Evolutionary conservation across 1,140 invertebrate species (phyloP).

Genomic region (Euschistus heros): DNA sequence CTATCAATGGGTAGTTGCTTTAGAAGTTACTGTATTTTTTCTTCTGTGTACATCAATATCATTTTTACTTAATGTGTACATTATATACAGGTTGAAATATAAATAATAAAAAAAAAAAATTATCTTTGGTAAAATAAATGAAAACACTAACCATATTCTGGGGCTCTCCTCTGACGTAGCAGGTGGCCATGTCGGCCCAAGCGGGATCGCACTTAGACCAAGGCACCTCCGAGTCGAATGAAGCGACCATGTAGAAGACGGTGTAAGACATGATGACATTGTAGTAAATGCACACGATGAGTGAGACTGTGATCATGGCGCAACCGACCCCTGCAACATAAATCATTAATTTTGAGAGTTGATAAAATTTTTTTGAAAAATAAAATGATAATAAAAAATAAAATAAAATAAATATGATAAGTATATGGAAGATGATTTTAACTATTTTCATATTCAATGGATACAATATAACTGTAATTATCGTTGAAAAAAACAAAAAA

Average conservation of each 20-base stretch:
- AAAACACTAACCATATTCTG: not conserved
- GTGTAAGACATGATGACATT: slow-evolving; percentile 69
- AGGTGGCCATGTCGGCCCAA: slow-evolving; percentile 42
- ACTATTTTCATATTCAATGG: too few species aligned
- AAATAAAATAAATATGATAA: too few species aligned
- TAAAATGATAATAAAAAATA: too few species aligned
- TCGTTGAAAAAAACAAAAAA: not conserved
- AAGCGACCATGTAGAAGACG: slow-evolving; percentile 57
- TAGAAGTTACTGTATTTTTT: too few species aligned
- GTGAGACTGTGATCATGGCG: slow-evolving; percentile 60
- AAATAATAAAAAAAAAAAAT: too few species aligned
- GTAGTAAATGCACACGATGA: slow-evolving; percentile 63
- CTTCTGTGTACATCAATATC: too few species aligned
- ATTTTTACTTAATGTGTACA: too few species aligned
- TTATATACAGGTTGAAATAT: too few species aligned
- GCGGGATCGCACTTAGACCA: slow-evolving; percentile 51
- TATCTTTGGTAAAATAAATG: not conserved
- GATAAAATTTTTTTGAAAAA: too few species aligned
- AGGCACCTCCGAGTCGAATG: slow-evolving; percentile 50
- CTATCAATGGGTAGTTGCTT: too few species aligned
- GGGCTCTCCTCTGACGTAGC: slow-evolving; percentile 34
- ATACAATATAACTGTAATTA: not conserved
- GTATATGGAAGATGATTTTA: too few species aligned
- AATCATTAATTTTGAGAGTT: too few species aligned
- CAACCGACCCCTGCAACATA: slow-evolving; percentile 59